phyloP scores from a whole-genome alignment of 2,797 vertebrate genomes.

The Darevskia mixta region DNA sequence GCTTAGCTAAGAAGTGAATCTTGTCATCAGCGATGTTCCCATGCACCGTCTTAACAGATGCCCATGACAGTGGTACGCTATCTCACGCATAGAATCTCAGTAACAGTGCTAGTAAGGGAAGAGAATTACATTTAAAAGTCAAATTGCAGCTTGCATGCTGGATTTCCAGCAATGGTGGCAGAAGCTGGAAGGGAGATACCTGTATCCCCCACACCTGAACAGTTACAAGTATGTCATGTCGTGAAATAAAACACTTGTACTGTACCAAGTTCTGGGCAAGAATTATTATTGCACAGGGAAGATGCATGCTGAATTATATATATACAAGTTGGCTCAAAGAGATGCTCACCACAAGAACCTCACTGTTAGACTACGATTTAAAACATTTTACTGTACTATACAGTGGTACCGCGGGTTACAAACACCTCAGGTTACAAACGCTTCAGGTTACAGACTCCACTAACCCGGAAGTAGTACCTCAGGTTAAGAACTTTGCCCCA shows the following conservation, averaged over 20 bases:
- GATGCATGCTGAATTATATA: background rate
- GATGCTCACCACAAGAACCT: background rate
- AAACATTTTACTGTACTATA: background rate
- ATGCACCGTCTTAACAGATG: background rate
- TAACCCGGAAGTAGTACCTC: too few relatives aligned
- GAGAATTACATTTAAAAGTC: background rate
- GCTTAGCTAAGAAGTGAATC: background rate
- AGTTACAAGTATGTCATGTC: background rate
- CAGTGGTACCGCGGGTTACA: too few relatives aligned
- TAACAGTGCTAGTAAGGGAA: background rate
- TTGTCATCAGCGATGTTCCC: background rate
- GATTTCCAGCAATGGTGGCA: background rate
- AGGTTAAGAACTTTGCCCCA: too few relatives aligned
- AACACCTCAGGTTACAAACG: too few relatives aligned
- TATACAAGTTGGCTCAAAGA: background rate
- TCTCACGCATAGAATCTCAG: background rate
- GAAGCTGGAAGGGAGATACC: background rate
- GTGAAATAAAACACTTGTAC: background rate
- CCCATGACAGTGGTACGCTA: background rate
- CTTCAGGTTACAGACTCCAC: too few relatives aligned
- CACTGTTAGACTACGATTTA: background rate
- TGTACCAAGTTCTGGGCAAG: background rate
- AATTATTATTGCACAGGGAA: conserved; percentile 20
- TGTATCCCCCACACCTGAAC: background rate
- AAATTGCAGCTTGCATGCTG: background rate